Evolutionary conservation across 1,140 invertebrate species (phyloP), one percentile per base, ranked within the genome.

Genomic region (Drosophila micromelanica): DNA sequence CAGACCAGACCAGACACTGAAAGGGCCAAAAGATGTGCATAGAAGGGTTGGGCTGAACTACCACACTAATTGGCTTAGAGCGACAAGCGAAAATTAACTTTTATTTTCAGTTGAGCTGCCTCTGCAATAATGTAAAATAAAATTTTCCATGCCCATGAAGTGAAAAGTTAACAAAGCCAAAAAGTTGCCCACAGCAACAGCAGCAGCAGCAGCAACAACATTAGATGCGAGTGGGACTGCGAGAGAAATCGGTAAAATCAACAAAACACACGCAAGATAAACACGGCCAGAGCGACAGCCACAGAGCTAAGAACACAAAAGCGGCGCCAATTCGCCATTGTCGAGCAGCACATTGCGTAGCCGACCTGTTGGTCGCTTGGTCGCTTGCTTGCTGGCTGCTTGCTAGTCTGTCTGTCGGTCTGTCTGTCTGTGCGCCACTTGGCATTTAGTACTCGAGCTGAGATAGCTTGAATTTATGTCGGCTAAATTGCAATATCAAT

Each of bases 81-180:
- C 82, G 82, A 87, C 82, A 87, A 82, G 78, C 84, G 82, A 87
- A 89, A 87, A 87, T 87, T 82, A 87, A 89, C 81, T 87, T 86
- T 86, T 85, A 80, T 86, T 86, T 85, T 74, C 74, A 73, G 60
- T 56, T 65, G 55, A 73, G 64, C 72, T 74, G 65, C 72, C 57
- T 67, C 37, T 75, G 52, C 63, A 73, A 80, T 80, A 63, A 76
- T 72, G 62, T 73, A 76, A 80, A 80, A 81, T 70, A 77, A 60
- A 84, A 79, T 82, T 84, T 79, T 79, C 76, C 80, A 80, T 52
- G 73, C 56, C 76, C 80, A 59, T 69, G 17, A 67, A 77, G 64
- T 76, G 60, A 73, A 77, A 86, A 80, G 74, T 80, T 86, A 80
- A 78, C 74, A 86, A 72, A 79, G 70, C 70, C 63, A 67, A 73